Conservation (phyloP, 2,797 vertebrate species). For the Oreonectes daqikongensis region DNA sequence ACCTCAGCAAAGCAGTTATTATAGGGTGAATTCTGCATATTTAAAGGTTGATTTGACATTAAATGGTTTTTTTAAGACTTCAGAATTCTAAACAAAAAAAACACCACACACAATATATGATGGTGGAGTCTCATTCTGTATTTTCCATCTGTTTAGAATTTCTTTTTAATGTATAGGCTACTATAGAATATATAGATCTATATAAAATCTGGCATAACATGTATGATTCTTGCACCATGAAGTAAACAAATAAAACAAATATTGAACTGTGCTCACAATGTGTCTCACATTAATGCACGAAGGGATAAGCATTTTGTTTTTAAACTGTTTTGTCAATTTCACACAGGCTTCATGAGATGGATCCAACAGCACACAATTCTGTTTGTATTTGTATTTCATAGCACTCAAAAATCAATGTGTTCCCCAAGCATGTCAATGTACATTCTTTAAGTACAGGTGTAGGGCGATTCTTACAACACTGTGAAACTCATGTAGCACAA, state of each 20-base stretch:
- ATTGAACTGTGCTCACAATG: neutral
- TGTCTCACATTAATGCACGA: too few species aligned
- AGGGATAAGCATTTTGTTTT: slow-evolving; percentile 17
- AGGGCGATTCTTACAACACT: slow-evolving; percentile 75
- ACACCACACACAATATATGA: neutral
- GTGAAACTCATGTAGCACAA: slow-evolving; percentile 79
- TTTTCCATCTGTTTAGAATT: neutral
- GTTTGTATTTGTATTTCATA: slow-evolving; percentile 47
- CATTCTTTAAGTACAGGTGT: slow-evolving; percentile 83
- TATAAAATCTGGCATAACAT: neutral
- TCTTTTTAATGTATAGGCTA: neutral
- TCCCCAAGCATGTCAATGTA: slow-evolving; percentile 78
- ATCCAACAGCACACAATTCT: slow-evolving; percentile 5
- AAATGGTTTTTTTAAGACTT: slow-evolving; percentile 18
- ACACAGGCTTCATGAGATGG: slow-evolving; percentile 9
- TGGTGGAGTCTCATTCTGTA: neutral
- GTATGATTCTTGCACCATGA: too few species aligned
- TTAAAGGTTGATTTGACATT: slow-evolving; percentile 31
- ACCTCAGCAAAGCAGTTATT: slow-evolving; percentile 36
- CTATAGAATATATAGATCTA: neutral
- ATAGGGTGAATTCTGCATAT: slow-evolving; percentile 32
- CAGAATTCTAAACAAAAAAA: neutral
- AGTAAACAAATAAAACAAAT: neutral
- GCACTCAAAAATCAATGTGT: slow-evolving; percentile 50
- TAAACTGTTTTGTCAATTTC: slow-evolving; percentile 5